Evolutionary conservation across 2,888 invertebrate genomes (phyloP).

Genomic region (Drosophila pseudotakahashii): DNA sequence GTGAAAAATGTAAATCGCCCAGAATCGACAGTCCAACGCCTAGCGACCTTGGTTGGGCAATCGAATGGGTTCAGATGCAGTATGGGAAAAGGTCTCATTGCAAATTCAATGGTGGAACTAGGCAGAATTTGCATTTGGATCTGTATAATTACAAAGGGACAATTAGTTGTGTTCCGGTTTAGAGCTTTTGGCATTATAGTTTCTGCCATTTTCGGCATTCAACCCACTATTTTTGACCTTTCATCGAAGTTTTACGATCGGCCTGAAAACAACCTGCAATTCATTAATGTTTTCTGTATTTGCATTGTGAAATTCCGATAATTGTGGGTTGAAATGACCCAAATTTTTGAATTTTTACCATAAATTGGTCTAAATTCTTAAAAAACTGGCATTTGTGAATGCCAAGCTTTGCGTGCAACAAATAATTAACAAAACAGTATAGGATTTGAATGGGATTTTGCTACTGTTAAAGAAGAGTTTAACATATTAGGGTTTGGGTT

Average conservation of each 20-base stretch:
- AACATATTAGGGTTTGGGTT: too few relatives aligned
- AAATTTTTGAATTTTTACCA: too few relatives aligned
- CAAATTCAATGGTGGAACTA: neutral
- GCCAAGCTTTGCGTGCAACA: slow-evolving; percentile 11
- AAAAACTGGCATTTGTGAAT: slow-evolving; percentile 15
- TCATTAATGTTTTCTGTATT: slow-evolving; percentile 29
- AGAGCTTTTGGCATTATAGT: neutral
- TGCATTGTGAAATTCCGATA: slow-evolving; percentile 12
- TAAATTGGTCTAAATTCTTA: neutral
- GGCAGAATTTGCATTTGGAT: slow-evolving; percentile 16
- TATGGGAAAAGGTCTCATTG: slow-evolving; percentile 16
- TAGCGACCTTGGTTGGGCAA: slow-evolving; percentile 46
- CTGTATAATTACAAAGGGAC: slow-evolving; percentile 21
- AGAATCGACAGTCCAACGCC: slow-evolving; percentile 30
- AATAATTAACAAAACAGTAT: slow-evolving; percentile 1
- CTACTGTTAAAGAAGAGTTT: neutral
- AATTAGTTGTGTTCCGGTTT: slow-evolving; percentile 26
- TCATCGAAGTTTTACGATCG: neutral
- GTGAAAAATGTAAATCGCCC: slow-evolving; percentile 35
- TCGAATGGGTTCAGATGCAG: slow-evolving; percentile 4
- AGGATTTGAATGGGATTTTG: too few relatives aligned
- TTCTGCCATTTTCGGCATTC: slow-evolving; percentile 33
- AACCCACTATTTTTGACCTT: slow-evolving; percentile 33
- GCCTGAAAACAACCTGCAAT: neutral
- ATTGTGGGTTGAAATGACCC: slow-evolving; percentile 10